Conservation (phyloP, 2,797 vertebrate genomes). For the Pangasius krempfi region DNA sequence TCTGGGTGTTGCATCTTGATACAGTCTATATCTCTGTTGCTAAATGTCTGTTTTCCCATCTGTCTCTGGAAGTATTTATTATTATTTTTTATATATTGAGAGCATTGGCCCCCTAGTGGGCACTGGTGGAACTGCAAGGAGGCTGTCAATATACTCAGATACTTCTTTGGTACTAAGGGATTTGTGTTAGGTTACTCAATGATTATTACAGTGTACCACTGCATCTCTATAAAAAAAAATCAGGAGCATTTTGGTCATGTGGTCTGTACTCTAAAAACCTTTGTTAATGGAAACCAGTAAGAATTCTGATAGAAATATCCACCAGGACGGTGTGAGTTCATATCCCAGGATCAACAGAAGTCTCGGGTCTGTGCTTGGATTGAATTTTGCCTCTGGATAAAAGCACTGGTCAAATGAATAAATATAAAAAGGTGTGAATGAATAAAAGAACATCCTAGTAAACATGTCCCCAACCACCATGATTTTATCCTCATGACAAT, state of each 20-base stretch:
- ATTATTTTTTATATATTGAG: too few species aligned
- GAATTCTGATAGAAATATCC: background rate
- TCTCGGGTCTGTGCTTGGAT: background rate
- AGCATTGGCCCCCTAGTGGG: constrained; percentile 6
- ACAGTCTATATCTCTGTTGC: background rate
- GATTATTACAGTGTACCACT: background rate
- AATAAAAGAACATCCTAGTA: background rate
- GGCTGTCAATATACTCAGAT: background rate
- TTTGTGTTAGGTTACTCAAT: background rate
- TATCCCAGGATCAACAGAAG: background rate
- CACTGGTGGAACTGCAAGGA: background rate
- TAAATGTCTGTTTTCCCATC: background rate
- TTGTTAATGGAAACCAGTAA: background rate
- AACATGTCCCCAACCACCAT: background rate
- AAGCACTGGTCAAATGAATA: background rate
- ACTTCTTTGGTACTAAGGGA: too few species aligned
- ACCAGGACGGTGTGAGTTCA: background rate
- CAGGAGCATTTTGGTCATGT: background rate
- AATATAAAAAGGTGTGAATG: background rate
- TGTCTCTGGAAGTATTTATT: background rate
- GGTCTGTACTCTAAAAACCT: background rate
- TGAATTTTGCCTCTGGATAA: background rate
- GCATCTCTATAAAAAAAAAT: background rate
- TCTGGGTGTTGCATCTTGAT: background rate
- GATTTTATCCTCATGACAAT: background rate